Base-by-base conservation (phyloP, 2,888 invertebrate genomes). In the Acrocera orbiculus region DNA sequence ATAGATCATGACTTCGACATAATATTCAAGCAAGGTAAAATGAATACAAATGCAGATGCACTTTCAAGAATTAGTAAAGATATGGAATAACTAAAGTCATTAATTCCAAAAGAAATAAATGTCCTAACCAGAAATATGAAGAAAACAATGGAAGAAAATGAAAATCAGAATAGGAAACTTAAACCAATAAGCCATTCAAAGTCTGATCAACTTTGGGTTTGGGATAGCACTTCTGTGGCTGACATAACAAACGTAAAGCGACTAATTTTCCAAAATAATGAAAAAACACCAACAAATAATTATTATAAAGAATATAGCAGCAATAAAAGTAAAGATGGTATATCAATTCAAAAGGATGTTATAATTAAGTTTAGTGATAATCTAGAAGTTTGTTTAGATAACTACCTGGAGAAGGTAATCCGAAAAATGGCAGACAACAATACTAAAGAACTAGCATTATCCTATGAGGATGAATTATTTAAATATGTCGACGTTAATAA, bases 31-130 rank as follows among this genome's bases (percentile, higher is more conserved):
- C 25, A 6, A 26, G 13, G 19, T 5, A 32, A 11, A 26, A 25
- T 26, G 14, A 32, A 32, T 10, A 32, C 25, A 25, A 32, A 32
- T 16, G 25, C 24, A 15, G 25, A 32, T n/a, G 32, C 31, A n/a
- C 24, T 15, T 4, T 24, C 25, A 22, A 5, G 22, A 6, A 9
- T 22, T 10, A 22, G n/a, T 10, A 2, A 10, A 8, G 22, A 22
- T 22, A 10, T n/a, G 7, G 9, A 22, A 9, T 10, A 5, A 4
- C 22, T 22, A 5, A 22, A 22, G 8, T 8, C n/a, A n/a, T 10
- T 22, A 9, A 8, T 3, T 10, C 10, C 8, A 9, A n/a, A n/a
- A n/a, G n/a, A n/a, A n/a, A n/a, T n/a, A n/a, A n/a, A n/a, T n/a
- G n/a, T n/a, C n/a, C n/a, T n/a, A n/a, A n/a, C n/a, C n/a, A n/a